Percentiles rank a stretch among this genome's conserved stretches.
Evolutionary conservation across 2,888 invertebrate genomes (phyloP).

Genomic region (Drosophila kokeensis): DNA sequence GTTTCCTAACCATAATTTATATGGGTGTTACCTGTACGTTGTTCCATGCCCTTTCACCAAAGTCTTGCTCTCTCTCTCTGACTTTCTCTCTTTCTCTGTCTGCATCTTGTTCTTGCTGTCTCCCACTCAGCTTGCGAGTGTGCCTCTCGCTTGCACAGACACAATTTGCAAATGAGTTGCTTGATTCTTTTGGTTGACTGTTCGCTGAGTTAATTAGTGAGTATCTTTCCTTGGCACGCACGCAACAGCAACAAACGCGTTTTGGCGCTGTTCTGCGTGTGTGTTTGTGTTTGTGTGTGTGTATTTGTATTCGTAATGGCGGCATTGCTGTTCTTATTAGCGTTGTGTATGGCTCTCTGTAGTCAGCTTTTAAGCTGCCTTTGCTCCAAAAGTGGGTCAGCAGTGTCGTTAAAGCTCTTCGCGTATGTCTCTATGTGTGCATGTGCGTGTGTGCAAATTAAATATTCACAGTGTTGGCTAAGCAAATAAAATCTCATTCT

Average conservation of each 20-base stretch:
- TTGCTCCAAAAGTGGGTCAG: slow-evolving; percentile 71
- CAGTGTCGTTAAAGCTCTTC: slow-evolving; percentile 71
- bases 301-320: slow-evolving; percentile 72
- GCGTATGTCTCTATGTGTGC: background rate
- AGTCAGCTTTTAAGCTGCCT: slow-evolving; percentile 68
- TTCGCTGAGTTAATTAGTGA: slow-evolving; percentile 77
- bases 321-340: slow-evolving; percentile 72
- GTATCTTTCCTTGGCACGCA: slow-evolving; percentile 79
- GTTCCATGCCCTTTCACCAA: slow-evolving; percentile 54
- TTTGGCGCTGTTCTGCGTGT: slow-evolving; percentile 47
- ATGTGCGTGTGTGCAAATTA: slow-evolving; percentile 73
- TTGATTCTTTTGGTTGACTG: slow-evolving; percentile 71
- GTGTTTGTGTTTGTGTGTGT: slow-evolving; percentile 35
- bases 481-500: slow-evolving; percentile 76
- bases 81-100: slow-evolving; percentile 13
- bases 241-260: slow-evolving; percentile 53
- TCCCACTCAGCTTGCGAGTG: background rate
- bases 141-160: slow-evolving; percentile 36
- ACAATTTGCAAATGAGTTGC: slow-evolving; percentile 76
- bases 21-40: slow-evolving; percentile 53
- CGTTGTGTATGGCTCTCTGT: slow-evolving; percentile 62
- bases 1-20: slow-evolving; percentile 74
- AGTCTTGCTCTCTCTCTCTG: slow-evolving; percentile 11
- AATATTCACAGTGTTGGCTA: slow-evolving; percentile 78
- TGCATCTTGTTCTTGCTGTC: background rate